A percentile compares a stretch with the other conserved stretches of the same genome.
Evolutionary conservation across 2,797 vertebrate genomes (phyloP).

Genomic region (Tangara arthus): DNA sequence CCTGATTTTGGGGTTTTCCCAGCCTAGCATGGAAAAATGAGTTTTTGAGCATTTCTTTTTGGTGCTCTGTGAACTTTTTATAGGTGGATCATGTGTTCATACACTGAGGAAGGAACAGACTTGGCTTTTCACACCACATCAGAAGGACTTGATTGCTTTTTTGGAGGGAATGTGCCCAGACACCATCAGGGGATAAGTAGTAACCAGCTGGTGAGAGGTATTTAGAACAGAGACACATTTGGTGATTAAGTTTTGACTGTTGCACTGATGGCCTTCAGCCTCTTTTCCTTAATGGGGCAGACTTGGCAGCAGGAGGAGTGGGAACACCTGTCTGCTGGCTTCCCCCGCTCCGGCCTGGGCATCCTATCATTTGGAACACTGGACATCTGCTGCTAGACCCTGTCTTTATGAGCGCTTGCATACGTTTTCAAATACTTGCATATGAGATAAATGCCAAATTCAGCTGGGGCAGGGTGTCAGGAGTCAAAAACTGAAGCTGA

Average conservation of each 20-base stretch:
- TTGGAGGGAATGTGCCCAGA: neutral
- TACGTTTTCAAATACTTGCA: neutral
- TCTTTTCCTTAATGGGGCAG: neutral
- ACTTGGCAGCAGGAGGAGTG: neutral
- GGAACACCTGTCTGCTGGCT: conserved; percentile 12
- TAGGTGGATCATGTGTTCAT: neutral
- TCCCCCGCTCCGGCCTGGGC: neutral
- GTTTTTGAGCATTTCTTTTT: neutral
- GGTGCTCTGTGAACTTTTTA: neutral
- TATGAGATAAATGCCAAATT: neutral
- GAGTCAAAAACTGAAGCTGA: neutral
- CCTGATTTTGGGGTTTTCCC: neutral
- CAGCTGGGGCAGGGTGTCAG: neutral
- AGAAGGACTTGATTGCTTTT: conserved; percentile 6
- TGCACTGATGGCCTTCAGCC: neutral
- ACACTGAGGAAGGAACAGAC: neutral
- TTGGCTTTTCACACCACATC: neutral
- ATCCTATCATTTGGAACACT: neutral
- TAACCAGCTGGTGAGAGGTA: conserved; percentile 41
- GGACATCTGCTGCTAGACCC: neutral
- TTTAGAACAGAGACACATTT: neutral
- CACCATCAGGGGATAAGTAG: conserved; percentile 6
- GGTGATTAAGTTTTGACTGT: neutral
- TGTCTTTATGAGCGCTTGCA: neutral
- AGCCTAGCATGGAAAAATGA: neutral